Conservation (phyloP, 1,140 invertebrate genomes). For the Ladona fulva region DNA sequence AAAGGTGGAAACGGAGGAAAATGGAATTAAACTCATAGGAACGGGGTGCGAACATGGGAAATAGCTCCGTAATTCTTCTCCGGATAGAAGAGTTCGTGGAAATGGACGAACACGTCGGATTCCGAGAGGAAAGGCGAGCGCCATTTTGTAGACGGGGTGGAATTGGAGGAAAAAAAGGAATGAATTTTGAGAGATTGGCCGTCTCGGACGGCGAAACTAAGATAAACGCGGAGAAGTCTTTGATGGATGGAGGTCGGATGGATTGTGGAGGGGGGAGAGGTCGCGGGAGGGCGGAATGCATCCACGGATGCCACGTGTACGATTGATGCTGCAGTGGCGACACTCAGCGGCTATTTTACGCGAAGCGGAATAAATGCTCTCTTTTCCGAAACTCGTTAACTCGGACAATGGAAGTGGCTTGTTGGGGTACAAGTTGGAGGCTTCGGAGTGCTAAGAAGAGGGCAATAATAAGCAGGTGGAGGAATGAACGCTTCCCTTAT, state of each 20-base stretch:
- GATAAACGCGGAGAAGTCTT: not conserved
- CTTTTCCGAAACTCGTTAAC: not conserved
- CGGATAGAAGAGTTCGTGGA: no score
- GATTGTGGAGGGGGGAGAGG: not conserved
- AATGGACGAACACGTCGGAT: no score
- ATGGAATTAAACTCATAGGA: no score
- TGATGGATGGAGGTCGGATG: not conserved
- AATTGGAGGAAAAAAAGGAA: not conserved
- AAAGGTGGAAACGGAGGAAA: no score
- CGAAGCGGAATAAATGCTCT: not conserved
- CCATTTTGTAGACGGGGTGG: not conserved
- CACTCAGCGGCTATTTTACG: not conserved
- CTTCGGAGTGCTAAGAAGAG: not conserved
- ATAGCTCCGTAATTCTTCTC: no score
- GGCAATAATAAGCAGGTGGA: not conserved
- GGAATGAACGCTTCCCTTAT: not conserved
- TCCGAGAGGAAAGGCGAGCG: no score
- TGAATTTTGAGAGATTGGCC: constrained; percentile 1
- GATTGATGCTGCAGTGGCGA: not conserved
- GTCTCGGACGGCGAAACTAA: not conserved
- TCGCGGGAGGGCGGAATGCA: not conserved
- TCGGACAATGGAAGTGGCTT: not conserved
- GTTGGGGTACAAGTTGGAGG: not conserved
- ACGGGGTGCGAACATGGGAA: no score
- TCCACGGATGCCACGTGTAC: not conserved